A percentile compares a stretch with the other conserved stretches of the same genome.
Evolutionary conservation across 2,113 vertebrate genomes (phyloP).

Genomic region (Clarias magur): DNA sequence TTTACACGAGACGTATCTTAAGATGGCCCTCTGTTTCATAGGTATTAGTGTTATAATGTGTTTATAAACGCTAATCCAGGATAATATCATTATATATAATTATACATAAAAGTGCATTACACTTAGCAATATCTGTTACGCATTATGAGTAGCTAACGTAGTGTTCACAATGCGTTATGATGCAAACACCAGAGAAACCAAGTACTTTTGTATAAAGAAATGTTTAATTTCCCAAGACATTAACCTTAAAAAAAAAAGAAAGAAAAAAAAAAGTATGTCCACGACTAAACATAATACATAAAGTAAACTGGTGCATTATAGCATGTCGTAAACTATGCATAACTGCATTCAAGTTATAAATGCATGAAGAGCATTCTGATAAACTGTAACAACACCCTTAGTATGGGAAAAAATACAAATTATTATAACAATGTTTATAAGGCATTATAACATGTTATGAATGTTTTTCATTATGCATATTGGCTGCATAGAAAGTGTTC

Average conservation of each 20-base stretch:
- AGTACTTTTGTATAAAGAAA: not conserved
- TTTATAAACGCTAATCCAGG: not conserved
- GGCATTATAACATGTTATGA: not conserved
- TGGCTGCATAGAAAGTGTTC: not conserved
- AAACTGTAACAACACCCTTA: not conserved
- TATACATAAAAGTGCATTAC: not conserved
- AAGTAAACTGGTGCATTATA: not conserved
- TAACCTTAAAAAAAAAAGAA: no score
- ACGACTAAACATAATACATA: not conserved
- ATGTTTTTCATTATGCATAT: not conserved
- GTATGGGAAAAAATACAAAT: no score
- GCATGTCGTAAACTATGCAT: not conserved
- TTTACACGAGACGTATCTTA: not conserved
- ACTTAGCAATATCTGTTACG: not conserved
- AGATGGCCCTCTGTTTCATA: not conserved
- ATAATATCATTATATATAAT: not conserved
- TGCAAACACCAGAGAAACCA: not conserved
- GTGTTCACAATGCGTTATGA: not conserved
- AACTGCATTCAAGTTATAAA: not conserved
- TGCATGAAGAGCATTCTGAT: not conserved
- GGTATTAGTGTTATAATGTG: not conserved
- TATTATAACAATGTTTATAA: not conserved
- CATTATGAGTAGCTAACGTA: not conserved
- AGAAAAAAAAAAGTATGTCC: not conserved
- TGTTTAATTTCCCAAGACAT: not conserved